Conservation (phyloP, 2,888 invertebrate genomes). For the Meiosimyza decipiens region DNA sequence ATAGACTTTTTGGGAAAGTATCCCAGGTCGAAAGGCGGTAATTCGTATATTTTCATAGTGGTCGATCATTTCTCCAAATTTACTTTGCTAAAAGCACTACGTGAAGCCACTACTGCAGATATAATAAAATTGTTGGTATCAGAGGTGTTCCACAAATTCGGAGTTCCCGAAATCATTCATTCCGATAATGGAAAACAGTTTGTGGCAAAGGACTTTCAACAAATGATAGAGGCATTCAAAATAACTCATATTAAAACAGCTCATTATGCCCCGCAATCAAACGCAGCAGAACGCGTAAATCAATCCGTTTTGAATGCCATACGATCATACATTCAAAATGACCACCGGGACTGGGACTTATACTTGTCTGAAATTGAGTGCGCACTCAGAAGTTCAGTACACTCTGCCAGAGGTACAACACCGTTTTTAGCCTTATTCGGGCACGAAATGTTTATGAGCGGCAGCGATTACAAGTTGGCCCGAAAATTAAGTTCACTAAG, state of each 20-base stretch:
- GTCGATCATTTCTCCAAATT: not conserved
- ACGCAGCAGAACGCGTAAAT: too few species aligned
- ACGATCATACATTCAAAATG: not conserved
- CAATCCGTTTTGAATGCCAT: too few species aligned
- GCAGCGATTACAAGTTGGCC: conserved; percentile 25
- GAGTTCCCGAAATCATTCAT: not conserved
- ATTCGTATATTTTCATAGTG: not conserved
- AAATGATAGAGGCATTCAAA: not conserved
- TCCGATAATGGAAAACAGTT: not conserved
- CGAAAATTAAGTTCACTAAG: conserved; percentile 17
- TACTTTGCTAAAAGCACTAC: not conserved
- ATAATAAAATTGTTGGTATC: not conserved
- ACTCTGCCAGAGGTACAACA: conserved; percentile 5
- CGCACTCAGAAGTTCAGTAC: conserved; percentile 11
- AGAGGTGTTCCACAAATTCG: not conserved
- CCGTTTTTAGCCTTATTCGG: conserved; percentile 31
- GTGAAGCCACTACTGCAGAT: not conserved
- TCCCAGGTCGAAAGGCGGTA: not conserved
- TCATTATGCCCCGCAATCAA: too few species aligned
- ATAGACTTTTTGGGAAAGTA: too few species aligned
- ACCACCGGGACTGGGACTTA: conserved; percentile 27
- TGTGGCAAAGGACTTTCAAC: not conserved
- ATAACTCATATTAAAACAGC: not conserved
- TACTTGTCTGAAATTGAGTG: not conserved
- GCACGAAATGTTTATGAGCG: conserved; percentile 20